phyloP scores from a whole-genome alignment of 2,113 vertebrate species.

The Pangasianodon gigas region DNA sequence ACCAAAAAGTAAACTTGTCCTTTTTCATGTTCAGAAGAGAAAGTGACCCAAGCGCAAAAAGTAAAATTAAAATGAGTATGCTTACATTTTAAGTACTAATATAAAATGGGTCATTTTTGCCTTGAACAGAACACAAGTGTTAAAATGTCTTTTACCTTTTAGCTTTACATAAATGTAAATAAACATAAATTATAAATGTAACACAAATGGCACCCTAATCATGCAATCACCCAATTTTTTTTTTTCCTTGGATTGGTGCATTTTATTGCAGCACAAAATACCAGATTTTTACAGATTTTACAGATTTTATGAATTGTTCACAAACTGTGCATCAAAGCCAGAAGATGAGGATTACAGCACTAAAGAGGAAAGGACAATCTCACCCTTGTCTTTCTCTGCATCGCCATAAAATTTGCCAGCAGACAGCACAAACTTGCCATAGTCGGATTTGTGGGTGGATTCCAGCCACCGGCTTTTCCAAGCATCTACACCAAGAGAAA shows the following conservation, averaged over 20 bases:
- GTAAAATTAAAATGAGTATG: background rate
- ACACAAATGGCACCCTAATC: background rate
- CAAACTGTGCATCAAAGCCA: background rate
- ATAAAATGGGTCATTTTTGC: background rate
- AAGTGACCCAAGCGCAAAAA: background rate
- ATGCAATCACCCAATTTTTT: background rate
- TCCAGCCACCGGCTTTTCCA: constrained; percentile 77
- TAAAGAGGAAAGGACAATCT: constrained; percentile 41
- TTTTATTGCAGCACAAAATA: background rate
- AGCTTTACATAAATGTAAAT: background rate
- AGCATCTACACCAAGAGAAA: constrained; percentile 64
- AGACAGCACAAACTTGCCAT: constrained; percentile 76
- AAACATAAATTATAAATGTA: background rate
- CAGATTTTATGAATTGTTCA: background rate
- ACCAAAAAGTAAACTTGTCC: background rate
- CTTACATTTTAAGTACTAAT: background rate
- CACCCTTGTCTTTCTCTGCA: constrained; percentile 81
- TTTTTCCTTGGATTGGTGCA: background rate
- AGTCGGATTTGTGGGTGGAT: constrained; percentile 79
- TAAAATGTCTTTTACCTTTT: background rate
- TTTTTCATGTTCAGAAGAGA: background rate
- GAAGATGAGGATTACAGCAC: background rate
- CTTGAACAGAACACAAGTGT: background rate
- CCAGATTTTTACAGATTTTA: background rate
- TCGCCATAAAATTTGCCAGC: constrained; percentile 80